Base-by-base conservation (phyloP, 2,113 vertebrate genomes). In the Mugil cephalus region DNA sequence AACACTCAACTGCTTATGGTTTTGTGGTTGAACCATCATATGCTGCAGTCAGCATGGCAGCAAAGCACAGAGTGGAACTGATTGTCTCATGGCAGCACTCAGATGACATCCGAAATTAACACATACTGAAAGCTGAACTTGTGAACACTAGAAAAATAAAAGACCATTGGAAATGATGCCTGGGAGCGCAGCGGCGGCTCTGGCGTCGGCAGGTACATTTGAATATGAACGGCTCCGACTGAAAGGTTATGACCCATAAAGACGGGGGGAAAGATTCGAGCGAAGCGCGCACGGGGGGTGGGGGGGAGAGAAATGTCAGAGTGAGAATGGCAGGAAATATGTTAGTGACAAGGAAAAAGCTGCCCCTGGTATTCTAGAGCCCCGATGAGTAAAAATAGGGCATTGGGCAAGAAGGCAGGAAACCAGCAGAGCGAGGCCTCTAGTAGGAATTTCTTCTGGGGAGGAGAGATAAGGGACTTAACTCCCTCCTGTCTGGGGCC, bases 321-420 rank as follows among this genome's bases (percentile, higher is more conserved):
- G 88, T 82, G 92, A 94, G 93, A 94, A 94, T 94, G 87, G 90
- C 93, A 95, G 94, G 94, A 95, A 95, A 91, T 89, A 89, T 92
- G 93, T 91, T 88, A 91, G 92, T 93, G 92, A 92, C 93, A 92
- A 97, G 96, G 96, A 96, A 97, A 96, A 96, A 95, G 96, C 96
- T 97, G 95, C 95, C 95, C 92, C 87, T 95, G 94, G 93, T 95
- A 91, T 93, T 93, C 93, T 95, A 91, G 89, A 95, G 92, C 92
- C 90, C 83, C 75, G 79, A 93, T 85, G 93, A 94, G 95, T 97
- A 96, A 95, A 97, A 96, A 97, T 97, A 97, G 95, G 96, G 94
- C 95, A 95, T 90, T 93, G 94, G 95, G 95, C 95, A 96, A 95
- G 95, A 95, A 94, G 95, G 95, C 95, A 96, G 96, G 96, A 97